Evolutionary conservation across 2,113 vertebrate species (phyloP).

Genomic region (Caranx ignobilis): DNA sequence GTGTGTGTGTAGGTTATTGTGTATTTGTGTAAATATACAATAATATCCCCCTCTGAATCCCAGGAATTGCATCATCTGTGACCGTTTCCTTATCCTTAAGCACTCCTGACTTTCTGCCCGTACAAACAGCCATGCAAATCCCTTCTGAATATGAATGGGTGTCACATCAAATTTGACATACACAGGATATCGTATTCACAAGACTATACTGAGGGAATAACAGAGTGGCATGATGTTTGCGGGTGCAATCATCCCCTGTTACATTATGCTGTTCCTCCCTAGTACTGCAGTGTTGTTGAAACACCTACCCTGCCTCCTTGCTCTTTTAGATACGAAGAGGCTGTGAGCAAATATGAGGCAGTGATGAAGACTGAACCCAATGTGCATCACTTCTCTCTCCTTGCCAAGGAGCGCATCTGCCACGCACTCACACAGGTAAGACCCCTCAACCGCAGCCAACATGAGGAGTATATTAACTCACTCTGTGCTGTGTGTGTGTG

Average conservation of each 20-base stretch:
- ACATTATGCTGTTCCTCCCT: background rate
- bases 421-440: constrained; percentile 92
- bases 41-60: constrained; percentile 21
- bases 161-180: constrained; percentile 37
- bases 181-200: constrained; percentile 7
- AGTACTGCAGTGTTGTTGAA: background rate
- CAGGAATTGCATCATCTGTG: constrained; percentile 41
- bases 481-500: background rate
- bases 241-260: constrained; percentile 29
- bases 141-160: constrained; percentile 29
- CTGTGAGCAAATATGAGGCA: constrained; percentile 90
- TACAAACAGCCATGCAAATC: constrained; percentile 40
- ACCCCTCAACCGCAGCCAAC: background rate
- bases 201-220: constrained; percentile 6
- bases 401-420: constrained; percentile 95
- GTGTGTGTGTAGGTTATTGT: constrained; percentile 11
- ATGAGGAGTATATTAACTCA: background rate
- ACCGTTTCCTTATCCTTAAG: constrained; percentile 29
- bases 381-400: constrained; percentile 84
- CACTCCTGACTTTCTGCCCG: constrained; percentile 25
- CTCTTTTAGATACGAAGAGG: constrained; percentile 90
- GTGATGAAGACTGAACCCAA: constrained; percentile 93
- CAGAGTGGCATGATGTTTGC: constrained; percentile 17
- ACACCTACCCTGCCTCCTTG: constrained; percentile 4
- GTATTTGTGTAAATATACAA: constrained; percentile 24